phyloP scores from a whole-genome alignment of 2,113 vertebrate genomes.

The Pangasianodon gigas region DNA sequence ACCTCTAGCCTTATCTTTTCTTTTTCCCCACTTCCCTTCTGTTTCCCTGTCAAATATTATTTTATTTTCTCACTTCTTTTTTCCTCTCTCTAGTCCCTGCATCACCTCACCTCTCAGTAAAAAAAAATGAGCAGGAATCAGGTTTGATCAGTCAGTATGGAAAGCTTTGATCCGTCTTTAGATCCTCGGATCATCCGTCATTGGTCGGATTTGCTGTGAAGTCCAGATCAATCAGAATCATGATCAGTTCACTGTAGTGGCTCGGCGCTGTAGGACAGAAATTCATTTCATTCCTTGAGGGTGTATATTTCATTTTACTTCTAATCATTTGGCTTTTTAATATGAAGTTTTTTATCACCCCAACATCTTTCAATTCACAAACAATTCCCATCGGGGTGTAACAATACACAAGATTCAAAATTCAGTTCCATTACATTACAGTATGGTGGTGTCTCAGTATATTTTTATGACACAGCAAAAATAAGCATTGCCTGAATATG shows the following conservation, averaged over 20 bases:
- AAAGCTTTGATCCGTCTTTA: conserved; percentile 28
- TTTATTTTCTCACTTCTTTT: no score
- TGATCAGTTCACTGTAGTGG: not conserved
- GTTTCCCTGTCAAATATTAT: not conserved
- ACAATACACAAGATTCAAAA: not conserved
- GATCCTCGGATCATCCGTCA: conserved; percentile 1
- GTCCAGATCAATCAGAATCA: conserved; percentile 13
- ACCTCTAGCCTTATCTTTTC: no score
- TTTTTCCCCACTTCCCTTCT: not conserved
- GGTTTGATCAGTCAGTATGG: not conserved
- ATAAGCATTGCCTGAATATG: no score
- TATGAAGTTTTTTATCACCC: not conserved
- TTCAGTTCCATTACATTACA: not conserved
- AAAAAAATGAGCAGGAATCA: not conserved
- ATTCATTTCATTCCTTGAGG: not conserved
- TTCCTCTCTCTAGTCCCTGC: not conserved
- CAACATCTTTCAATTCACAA: not conserved
- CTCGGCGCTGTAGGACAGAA: not conserved
- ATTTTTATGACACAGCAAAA: no score
- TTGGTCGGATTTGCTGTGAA: not conserved
- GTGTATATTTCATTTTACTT: not conserved
- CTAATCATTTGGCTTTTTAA: not conserved
- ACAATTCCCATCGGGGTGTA: not conserved
- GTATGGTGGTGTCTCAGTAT: not conserved
- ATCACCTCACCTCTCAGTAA: not conserved